Evolutionary conservation across 2,888 invertebrate species (phyloP).

Genomic region (Ectropis crepuscularia): DNA sequence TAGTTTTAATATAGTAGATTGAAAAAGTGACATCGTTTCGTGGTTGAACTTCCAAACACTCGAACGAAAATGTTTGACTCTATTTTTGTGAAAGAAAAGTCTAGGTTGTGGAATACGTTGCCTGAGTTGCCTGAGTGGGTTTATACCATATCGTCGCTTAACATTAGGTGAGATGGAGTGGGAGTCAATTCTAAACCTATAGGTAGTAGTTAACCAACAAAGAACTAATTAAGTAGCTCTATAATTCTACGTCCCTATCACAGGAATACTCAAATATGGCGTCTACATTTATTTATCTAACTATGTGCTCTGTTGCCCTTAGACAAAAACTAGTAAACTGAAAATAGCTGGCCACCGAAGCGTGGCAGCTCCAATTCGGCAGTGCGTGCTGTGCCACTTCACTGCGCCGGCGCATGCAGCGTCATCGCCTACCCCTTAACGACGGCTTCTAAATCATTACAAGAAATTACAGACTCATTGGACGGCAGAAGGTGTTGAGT

Average conservation of each 20-base stretch:
- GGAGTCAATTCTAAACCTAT: too few relatives aligned
- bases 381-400: constrained; percentile 64
- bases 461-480: constrained; percentile 11
- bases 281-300: constrained; percentile 18
- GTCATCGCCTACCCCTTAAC: constrained; percentile 57
- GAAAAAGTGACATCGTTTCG: too few relatives aligned
- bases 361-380: constrained; percentile 61
- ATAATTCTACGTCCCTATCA: neutral
- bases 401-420: constrained; percentile 63
- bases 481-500: neutral
- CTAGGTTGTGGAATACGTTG: too few relatives aligned
- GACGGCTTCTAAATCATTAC: constrained; percentile 4
- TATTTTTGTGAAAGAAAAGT: too few relatives aligned
- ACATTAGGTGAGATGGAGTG: too few relatives aligned
- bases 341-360: constrained; percentile 64
- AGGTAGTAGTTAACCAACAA: too few relatives aligned
- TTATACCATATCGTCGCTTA: too few relatives aligned
- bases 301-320: constrained; percentile 17
- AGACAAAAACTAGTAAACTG: constrained; percentile 56
- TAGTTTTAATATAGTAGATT: too few relatives aligned
- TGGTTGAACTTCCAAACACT: too few relatives aligned
- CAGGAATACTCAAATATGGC: neutral
- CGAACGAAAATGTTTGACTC: too few relatives aligned
- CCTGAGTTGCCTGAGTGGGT: too few relatives aligned
- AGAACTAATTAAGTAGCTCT: too few relatives aligned